Conservation (phyloP, 2,113 vertebrate genomes). For the Hyperoodon ampullatus region DNA sequence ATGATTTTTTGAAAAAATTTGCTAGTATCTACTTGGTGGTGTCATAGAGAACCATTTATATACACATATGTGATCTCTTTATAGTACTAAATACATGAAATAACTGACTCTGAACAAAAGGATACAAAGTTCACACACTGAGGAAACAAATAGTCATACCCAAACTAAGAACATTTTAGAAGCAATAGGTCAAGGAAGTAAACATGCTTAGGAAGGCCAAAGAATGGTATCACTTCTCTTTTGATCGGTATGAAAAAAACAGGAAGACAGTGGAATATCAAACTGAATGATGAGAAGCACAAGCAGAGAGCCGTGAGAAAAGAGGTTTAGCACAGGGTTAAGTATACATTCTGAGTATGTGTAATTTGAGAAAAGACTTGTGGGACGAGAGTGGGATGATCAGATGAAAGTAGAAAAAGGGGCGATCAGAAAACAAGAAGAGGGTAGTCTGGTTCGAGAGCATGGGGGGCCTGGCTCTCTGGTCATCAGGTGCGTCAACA, state of each 20-base stretch:
- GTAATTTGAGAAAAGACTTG: neutral
- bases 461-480: neutral
- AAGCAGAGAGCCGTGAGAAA: neutral
- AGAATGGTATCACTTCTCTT: slow-evolving; percentile 30
- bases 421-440: neutral
- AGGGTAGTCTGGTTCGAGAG: neutral
- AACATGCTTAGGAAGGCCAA: slow-evolving; percentile 11
- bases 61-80: neutral
- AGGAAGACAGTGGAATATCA: neutral
- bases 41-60: neutral
- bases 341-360: neutral
- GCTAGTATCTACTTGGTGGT: neutral
- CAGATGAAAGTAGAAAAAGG: neutral
- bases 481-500: neutral
- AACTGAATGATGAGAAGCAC: neutral
- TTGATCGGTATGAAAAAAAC: neutral
- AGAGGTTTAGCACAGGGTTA: neutral
- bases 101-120: neutral
- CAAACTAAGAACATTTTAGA: slow-evolving; percentile 27
- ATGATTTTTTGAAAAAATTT: neutral
- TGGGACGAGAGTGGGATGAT: neutral
- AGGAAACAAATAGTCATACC: neutral
- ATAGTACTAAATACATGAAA: neutral
- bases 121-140: slow-evolving; percentile 6
- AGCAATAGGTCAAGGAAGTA: slow-evolving; percentile 10